Evolutionary conservation across 2,888 invertebrate species (phyloP).

Genomic region (Andrena bucephala): DNA sequence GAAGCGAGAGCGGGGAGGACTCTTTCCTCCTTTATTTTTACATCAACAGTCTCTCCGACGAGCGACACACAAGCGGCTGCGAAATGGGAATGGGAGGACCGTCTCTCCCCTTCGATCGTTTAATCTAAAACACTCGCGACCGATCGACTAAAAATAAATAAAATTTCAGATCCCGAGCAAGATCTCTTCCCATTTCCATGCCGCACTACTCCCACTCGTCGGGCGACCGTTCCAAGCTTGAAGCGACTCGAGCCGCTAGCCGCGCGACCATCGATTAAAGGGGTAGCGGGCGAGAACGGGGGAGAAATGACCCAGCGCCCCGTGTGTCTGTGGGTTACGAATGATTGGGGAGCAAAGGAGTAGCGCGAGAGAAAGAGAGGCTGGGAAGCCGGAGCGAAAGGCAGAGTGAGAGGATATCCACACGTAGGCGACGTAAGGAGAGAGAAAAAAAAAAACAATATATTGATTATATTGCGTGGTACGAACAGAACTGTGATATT

Average conservation of each 20-base stretch:
- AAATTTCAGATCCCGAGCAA: too few relatives aligned
- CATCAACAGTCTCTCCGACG: neutral
- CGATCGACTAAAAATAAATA: too few relatives aligned
- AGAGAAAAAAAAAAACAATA: conserved; percentile 64
- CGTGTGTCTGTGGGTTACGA: conserved; percentile 24
- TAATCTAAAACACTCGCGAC: too few relatives aligned
- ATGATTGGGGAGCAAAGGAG: conserved; percentile 13
- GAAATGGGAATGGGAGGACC: neutral
- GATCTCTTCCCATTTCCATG: neutral
- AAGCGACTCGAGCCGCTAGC: conserved; percentile 29
- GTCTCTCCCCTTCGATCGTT: neutral
- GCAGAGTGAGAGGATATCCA: conserved; percentile 43
- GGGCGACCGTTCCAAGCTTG: conserved; percentile 19
- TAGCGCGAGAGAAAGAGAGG: conserved; percentile 29
- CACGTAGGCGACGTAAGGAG: conserved; percentile 72
- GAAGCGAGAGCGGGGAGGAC: too few relatives aligned
- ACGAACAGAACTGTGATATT: conserved; percentile 85
- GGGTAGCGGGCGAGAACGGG: conserved; percentile 19
- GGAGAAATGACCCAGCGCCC: conserved; percentile 1
- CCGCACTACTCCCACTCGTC: neutral
- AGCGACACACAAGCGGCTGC: neutral
- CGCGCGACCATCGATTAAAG: conserved; percentile 41
- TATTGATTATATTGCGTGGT: conserved; percentile 83
- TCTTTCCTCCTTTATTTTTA: too few relatives aligned
- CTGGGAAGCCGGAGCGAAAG: conserved; percentile 39